Conservation (phyloP, 2,113 vertebrate species). For the Phalacrocorax brasilianus region DNA sequence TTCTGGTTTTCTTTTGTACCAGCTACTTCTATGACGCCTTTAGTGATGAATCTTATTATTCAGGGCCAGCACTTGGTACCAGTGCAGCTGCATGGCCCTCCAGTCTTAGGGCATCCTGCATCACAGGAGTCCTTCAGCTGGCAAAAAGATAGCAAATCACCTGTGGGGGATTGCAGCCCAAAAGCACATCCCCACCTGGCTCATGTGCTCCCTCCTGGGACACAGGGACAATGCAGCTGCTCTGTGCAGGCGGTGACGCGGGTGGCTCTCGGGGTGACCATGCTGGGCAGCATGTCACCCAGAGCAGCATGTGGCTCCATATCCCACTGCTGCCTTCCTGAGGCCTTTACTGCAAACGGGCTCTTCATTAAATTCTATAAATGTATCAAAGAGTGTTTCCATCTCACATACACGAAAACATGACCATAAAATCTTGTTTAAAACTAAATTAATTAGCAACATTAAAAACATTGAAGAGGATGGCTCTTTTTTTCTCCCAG, state of each 20-base stretch:
- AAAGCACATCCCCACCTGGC: neutral
- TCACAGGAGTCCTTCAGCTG: neutral
- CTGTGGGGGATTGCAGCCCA: neutral
- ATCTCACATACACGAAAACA: neutral
- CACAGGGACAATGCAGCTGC: accelerated
- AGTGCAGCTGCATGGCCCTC: neutral
- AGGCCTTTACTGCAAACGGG: neutral
- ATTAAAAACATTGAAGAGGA: neutral
- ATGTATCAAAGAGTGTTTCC: neutral
- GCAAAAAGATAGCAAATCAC: neutral
- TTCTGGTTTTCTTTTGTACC: neutral
- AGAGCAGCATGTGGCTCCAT: accelerated
- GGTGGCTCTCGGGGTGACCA: neutral
- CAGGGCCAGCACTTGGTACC: neutral
- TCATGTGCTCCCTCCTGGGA: accelerated
- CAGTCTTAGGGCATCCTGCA: neutral
- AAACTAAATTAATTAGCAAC: neutral
- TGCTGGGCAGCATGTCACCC: neutral
- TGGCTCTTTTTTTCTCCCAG: neutral
- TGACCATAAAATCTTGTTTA: neutral
- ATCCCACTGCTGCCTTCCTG: neutral
- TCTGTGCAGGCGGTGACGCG: accelerated
- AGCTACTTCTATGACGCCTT: neutral
- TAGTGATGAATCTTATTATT: neutral
- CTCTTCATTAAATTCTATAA: neutral